Conservation (phyloP, 2,797 vertebrate species). For the Menidia menidia region DNA sequence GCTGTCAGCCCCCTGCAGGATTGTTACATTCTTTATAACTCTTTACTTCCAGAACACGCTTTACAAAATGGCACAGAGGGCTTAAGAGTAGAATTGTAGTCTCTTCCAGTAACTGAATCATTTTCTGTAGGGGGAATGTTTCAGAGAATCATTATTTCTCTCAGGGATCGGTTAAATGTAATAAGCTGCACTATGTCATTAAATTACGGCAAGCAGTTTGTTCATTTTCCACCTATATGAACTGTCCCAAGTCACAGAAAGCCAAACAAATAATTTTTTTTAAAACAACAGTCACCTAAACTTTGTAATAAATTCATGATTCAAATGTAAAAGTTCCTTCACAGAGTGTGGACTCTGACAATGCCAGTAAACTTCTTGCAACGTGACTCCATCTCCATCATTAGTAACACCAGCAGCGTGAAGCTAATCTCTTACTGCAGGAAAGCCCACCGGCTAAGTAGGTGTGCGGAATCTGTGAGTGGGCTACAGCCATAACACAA, state of each 20-base stretch:
- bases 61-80: background rate
- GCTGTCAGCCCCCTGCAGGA: background rate
- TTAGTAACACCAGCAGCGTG: conserved; percentile 69
- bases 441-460: conserved; percentile 63
- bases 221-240: background rate
- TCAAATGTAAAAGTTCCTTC: conserved; percentile 20
- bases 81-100: background rate
- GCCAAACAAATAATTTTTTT: background rate
- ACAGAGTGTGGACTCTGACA: conserved; percentile 16
- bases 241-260: conserved; percentile 3
- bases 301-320: background rate
- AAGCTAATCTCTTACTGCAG: conserved; percentile 72
- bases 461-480: conserved; percentile 53
- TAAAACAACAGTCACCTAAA: background rate
- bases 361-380: conserved; percentile 49
- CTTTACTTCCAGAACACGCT: conserved; percentile 2
- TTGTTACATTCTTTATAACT: background rate
- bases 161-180: background rate
- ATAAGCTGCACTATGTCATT: conserved; percentile 8
- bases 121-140: conserved; percentile 16
- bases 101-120: background rate
- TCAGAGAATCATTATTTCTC: conserved; percentile 9
- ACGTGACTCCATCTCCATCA: conserved; percentile 70
- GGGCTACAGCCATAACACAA: conserved; percentile 47
- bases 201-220: background rate